phyloP scores from a whole-genome alignment of 2,888 invertebrate species.

The Drosophila monieri region DNA sequence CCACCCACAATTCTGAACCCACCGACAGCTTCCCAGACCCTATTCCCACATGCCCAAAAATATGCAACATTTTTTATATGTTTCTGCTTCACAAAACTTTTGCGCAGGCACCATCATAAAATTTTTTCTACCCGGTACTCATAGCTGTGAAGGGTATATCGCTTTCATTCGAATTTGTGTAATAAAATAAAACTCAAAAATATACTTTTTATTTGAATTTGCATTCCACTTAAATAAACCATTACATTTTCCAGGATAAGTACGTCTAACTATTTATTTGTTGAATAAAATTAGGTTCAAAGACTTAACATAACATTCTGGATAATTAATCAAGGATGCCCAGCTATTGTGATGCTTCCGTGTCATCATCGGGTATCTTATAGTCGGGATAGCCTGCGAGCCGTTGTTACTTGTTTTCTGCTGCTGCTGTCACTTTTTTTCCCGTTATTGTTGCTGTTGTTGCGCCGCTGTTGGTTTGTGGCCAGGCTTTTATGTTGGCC shows the following conservation, averaged over 20 bases:
- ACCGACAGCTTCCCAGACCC: constrained; percentile 1
- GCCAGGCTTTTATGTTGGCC: constrained; percentile 60
- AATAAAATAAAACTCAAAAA: neutral
- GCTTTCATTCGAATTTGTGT: neutral
- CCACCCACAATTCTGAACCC: neutral
- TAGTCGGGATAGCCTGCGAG: neutral
- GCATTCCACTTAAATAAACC: too few species aligned
- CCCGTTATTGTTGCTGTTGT: constrained; percentile 38
- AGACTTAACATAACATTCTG: too few species aligned
- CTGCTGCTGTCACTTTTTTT: constrained; percentile 68
- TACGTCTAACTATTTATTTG: too few species aligned
- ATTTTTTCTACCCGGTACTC: constrained; percentile 54
- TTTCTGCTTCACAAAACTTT: constrained; percentile 75
- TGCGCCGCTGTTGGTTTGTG: constrained; percentile 53
- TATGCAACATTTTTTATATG: constrained; percentile 77
- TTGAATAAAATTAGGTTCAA: too few species aligned
- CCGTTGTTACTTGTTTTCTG: constrained; percentile 42
- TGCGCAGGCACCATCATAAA: constrained; percentile 63
- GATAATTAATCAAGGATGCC: too few species aligned
- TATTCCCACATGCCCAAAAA: constrained; percentile 59
- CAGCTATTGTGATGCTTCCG: too few species aligned
- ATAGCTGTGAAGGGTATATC: neutral
- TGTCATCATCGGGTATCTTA: neutral
- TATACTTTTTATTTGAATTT: too few species aligned
- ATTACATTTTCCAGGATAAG: too few species aligned